Conservation (phyloP, 2,797 vertebrate species). For the Cyclopterus lumpus region DNA sequence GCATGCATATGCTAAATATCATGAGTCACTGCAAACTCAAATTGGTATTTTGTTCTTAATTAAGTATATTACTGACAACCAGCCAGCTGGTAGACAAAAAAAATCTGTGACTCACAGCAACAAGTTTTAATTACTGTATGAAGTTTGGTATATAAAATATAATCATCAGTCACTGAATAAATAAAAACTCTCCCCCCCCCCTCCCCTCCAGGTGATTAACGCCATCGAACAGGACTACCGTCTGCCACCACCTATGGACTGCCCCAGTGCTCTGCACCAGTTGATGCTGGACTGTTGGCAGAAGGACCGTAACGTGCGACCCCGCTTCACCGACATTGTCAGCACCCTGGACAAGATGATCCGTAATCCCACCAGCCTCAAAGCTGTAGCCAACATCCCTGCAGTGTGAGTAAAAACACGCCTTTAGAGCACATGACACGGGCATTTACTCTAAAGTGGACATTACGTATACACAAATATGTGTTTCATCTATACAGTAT, state of each 20-base stretch:
- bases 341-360: constrained; percentile 99
- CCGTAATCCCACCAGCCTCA: constrained; percentile 97
- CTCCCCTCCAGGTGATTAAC: constrained; percentile 90
- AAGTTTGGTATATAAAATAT: neutral
- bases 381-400: constrained; percentile 97
- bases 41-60: constrained; percentile 25
- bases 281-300: constrained; percentile 99
- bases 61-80: constrained; percentile 8
- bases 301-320: constrained; percentile 97
- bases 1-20: constrained; percentile 5
- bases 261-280: constrained; percentile 96
- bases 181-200: neutral
- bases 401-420: constrained; percentile 91
- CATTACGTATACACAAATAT: neutral
- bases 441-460: constrained; percentile 18
- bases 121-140: neutral
- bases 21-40: constrained; percentile 24
- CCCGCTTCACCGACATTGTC: constrained; percentile 96
- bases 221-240: constrained; percentile 99
- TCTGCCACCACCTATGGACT: constrained; percentile 98
- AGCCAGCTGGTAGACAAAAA: constrained; percentile 12
- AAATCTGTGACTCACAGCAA: constrained; percentile 1
- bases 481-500: constrained; percentile 42
- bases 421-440: neutral
- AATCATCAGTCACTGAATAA: neutral